phyloP scores from a whole-genome alignment of 30 jellyfish, hydroid and myxozoan genomes.

The Pseudorhiza aurosa region DNA sequence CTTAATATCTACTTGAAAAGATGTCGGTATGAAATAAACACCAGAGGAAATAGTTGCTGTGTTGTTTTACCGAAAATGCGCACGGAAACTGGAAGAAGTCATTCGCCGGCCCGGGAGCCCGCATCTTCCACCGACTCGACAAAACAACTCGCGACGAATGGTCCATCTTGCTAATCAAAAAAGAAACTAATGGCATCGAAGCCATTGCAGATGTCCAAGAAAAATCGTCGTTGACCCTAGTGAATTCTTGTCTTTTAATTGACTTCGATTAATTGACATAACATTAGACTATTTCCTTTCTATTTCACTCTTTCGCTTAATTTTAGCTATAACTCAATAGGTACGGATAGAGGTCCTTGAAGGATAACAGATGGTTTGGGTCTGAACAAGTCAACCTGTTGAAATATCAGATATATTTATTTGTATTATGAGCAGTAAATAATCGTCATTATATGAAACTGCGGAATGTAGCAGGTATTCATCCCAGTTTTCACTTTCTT shows the following conservation, averaged over 20 bases:
- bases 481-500: no score
- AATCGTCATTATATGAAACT: no score
- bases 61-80: no score
- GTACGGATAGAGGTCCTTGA: neutral
- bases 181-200: slow-evolving; percentile 27
- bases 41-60: slow-evolving; percentile 39
- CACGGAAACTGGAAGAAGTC: no score
- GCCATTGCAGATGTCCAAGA: slow-evolving; percentile 37
- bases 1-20: slow-evolving; percentile 20
- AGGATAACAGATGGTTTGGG: slow-evolving; percentile 1
- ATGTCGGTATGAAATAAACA: slow-evolving; percentile 7
- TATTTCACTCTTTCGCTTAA: neutral
- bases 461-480: no score
- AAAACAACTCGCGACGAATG: slow-evolving; percentile 46
- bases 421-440: no score
- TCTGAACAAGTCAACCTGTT: no score
- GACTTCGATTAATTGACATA: neutral
- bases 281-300: neutral
- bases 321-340: neutral
- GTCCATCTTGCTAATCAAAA: slow-evolving; percentile 42
- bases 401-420: neutral
- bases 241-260: slow-evolving; percentile 2
- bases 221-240: neutral
- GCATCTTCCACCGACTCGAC: slow-evolving; percentile 57
- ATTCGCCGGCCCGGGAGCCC: slow-evolving; percentile 41